phyloP scores from a whole-genome alignment of 2,113 vertebrate genomes.

The Ciconia stormi region DNA sequence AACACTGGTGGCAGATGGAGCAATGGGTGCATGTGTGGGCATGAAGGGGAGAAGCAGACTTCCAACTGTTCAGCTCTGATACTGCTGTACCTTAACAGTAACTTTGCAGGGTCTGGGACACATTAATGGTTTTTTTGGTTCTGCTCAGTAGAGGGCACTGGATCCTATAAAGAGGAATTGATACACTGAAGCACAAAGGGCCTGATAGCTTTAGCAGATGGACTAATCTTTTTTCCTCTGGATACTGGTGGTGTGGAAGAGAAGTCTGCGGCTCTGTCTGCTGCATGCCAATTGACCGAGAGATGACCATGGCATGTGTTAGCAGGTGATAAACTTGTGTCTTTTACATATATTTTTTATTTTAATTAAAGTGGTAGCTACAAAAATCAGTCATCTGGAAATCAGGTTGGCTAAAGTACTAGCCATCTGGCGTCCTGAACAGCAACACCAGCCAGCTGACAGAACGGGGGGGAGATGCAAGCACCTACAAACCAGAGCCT shows the following conservation, averaged over 20 bases:
- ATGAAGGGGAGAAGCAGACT: background rate
- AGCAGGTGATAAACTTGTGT: background rate
- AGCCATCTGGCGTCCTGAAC: constrained; percentile 7
- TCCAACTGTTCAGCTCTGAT: background rate
- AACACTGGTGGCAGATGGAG: background rate
- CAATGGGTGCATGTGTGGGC: background rate
- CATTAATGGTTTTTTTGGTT: background rate
- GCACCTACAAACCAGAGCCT: background rate
- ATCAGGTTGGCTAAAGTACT: background rate
- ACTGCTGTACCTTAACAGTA: background rate
- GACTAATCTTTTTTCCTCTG: background rate
- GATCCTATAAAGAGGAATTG: background rate
- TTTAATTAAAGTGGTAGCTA: constrained; percentile 33
- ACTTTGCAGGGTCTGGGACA: background rate
- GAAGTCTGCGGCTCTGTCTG: background rate
- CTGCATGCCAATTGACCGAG: background rate
- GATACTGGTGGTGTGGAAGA: background rate
- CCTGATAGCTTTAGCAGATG: constrained; percentile 46
- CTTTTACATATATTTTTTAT: background rate
- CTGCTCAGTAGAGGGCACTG: constrained; percentile 56
- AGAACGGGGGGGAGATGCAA: background rate
- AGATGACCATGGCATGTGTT: background rate
- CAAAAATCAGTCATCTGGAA: background rate
- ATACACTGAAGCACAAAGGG: background rate
- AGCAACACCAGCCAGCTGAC: background rate